Percentiles rank a stretch among this genome's conserved stretches.
Conservation (phyloP, 1,140 invertebrate genomes). For the Vanessa tameamea region DNA sequence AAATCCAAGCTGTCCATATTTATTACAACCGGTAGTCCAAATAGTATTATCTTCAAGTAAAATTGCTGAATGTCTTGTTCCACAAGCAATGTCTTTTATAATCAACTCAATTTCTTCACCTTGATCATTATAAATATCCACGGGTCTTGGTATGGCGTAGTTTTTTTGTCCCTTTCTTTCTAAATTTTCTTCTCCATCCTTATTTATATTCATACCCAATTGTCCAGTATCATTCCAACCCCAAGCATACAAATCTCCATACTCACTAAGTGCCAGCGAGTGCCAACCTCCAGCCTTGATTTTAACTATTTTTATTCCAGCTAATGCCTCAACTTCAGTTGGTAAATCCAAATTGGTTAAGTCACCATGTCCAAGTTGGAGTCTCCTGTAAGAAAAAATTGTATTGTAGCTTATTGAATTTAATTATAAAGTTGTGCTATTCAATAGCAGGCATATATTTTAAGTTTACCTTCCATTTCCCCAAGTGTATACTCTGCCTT, state of each 20-base stretch:
- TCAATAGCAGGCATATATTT: background rate
- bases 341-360: slow-evolving; percentile 84
- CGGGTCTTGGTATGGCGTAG: slow-evolving; percentile 78
- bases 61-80: slow-evolving; percentile 84
- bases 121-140: slow-evolving; percentile 81
- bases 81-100: slow-evolving; percentile 84
- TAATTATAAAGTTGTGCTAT: background rate
- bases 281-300: slow-evolving; percentile 93
- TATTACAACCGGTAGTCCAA: slow-evolving; percentile 87
- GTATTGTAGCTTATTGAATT: slow-evolving; percentile 11
- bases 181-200: slow-evolving; percentile 46
- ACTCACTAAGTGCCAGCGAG: slow-evolving; percentile 86
- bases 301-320: slow-evolving; percentile 85
- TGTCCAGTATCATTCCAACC: slow-evolving; percentile 95
- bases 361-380: slow-evolving; percentile 90
- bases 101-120: slow-evolving; percentile 67
- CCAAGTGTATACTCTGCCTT: slow-evolving; percentile 89
- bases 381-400: slow-evolving; percentile 82
- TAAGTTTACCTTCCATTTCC: slow-evolving; percentile 88
- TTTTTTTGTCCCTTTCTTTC: slow-evolving; percentile 40
- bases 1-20: slow-evolving; percentile 86
- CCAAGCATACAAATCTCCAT: slow-evolving; percentile 93
- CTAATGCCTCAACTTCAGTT: slow-evolving; percentile 85
- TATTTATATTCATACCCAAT: slow-evolving; percentile 83
- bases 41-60: slow-evolving; percentile 82